These are phyloP conservation scores for Rhynchopsitta pachyrhyncha DNA, from an alignment of 2,113 vertebrate genomes.

Conservation along the genomic window DNA sequence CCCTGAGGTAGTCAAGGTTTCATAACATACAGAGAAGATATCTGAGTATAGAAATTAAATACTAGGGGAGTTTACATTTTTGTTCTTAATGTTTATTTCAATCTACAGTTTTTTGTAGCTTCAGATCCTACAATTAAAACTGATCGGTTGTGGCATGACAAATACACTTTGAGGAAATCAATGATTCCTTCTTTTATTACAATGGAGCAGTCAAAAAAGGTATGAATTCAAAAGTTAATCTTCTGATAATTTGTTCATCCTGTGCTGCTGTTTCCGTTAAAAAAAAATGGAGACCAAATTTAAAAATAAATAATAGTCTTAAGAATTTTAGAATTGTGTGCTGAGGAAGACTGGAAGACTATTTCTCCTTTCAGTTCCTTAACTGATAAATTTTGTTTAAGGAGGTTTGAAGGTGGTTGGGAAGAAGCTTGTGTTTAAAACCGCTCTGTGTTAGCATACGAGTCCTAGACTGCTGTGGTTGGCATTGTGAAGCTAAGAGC, in stretches of 20 bases:
- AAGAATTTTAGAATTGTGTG: neutral
- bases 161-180: constrained; percentile 93
- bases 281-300: neutral
- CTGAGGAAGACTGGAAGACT: neutral
- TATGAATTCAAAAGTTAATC: constrained; percentile 40
- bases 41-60: neutral
- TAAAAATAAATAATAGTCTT: neutral
- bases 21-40: neutral
- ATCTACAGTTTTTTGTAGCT: constrained; percentile 92
- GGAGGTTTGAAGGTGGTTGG: neutral
- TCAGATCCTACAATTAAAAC: constrained; percentile 97
- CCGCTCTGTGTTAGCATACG: neutral
- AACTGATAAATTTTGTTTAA: neutral
- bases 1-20: neutral
- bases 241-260: neutral
- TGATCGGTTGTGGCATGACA: constrained; percentile 96
- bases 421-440: neutral
- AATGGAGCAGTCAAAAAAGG: constrained; percentile 96
- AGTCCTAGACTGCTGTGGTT: neutral
- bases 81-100: neutral
- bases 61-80: neutral
- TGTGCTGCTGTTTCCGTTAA: neutral
- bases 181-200: constrained; percentile 98
- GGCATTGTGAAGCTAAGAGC: neutral
- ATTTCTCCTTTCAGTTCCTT: neutral